Evolutionary conservation across 2,113 vertebrate genomes (phyloP), one percentile per base, ranked within the genome.

Genomic region (Salvelinus fontinalis): DNA sequence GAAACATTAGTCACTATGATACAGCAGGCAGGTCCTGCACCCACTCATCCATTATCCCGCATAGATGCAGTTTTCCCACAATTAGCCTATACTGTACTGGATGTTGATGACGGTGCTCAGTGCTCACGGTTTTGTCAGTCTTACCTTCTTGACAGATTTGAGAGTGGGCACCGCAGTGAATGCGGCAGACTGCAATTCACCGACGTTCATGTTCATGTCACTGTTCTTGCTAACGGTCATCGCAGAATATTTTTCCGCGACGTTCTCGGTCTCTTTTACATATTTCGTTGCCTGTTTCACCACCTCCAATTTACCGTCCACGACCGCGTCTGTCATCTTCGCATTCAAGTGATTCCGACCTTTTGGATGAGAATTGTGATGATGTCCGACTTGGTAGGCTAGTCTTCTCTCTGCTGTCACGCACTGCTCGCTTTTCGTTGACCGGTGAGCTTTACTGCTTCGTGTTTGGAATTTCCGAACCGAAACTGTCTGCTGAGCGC

Each of bases 71-170:
- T 39, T 65, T 75, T 78, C 67, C 26, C 79, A 65, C 66, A 75
- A 24, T 73, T 8, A 74, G 2, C 57, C 57, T 69, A 77, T 60
- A 62, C 71, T 49, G 49, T 16, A 75, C 75, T 26, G 70, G 85
- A 44, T 44, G 39, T 72, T 60, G 73, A 54, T 18, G 51, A 54
- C 51, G 13, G 14, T 54, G 51, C 49, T 3, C 14, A 54, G 3
- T 54, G 49, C 51, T 18, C 26, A 54, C 59, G 68, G 64, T 22
- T 31, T 67, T 67, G 67, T 22, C 39, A 11, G 2, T 76, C 92
- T 90, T 91, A 94, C 94, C 94, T 94, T 94, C 83, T 94, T 94
- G 82, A 94, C 90, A 79, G 93, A 89, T 81, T 94, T 94, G 75
- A 93, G 90, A 0, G 93, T 91, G 69, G 90, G 91, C 57, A 94